These are phyloP conservation scores for Spinus pinus DNA, from an alignment of 2,797 vertebrate genomes.

Conservation along the genomic window DNA sequence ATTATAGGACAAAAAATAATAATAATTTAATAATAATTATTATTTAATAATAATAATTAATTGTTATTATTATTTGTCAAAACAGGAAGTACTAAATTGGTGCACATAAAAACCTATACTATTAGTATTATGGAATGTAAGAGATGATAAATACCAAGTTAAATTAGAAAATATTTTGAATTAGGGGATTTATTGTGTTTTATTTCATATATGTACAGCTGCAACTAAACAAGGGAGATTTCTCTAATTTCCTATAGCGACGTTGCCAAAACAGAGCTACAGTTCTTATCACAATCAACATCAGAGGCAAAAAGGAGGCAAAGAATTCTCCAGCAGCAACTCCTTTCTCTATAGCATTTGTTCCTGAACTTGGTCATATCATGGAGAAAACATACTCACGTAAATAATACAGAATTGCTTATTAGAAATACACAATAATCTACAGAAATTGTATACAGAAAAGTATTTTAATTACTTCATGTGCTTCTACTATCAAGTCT, in stretches of 20 bases:
- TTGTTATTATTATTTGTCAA: neutral
- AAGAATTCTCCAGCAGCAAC: neutral
- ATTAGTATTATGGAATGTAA: neutral
- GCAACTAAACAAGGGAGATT: neutral
- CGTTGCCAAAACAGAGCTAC: neutral
- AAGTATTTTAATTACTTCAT: neutral
- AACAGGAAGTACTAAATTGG: neutral
- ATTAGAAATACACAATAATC: neutral
- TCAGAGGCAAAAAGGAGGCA: neutral
- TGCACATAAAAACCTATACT: neutral
- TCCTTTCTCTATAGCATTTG: neutral
- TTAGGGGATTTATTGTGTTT: neutral
- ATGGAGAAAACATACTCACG: rapidly evolving
- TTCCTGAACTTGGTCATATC: neutral
- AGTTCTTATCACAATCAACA: neutral
- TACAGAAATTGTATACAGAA: neutral
- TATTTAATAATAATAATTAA: neutral
- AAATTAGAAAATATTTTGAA: neutral
- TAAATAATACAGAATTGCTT: neutral
- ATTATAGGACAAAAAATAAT: neutral
- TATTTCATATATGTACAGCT: neutral
- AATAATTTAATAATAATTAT: neutral
- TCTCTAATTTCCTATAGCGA: neutral
- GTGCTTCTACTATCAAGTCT: neutral
- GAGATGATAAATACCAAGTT: neutral